Conservation (phyloP, 1,140 invertebrate species). For the Drosophila lini region DNA sequence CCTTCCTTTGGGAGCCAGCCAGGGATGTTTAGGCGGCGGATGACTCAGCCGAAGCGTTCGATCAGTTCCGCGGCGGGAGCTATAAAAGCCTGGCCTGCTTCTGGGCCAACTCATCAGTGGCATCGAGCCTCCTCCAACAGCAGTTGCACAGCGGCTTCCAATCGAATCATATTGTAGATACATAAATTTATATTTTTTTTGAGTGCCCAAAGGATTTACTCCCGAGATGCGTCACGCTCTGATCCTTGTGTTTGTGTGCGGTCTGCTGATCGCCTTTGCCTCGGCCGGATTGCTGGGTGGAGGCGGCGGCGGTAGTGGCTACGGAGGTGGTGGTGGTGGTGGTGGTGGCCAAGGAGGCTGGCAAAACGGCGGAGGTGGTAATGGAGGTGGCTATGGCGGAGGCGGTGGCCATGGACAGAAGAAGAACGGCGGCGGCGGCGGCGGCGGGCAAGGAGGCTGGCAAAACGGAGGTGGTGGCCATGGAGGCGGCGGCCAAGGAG, state of each 20-base stretch:
- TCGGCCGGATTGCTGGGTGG: slow-evolving; percentile 57
- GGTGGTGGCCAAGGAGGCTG: slow-evolving; percentile 27
- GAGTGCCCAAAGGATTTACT: slow-evolving; percentile 2
- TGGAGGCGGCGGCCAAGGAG: slow-evolving; percentile 25
- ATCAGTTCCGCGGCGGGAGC: slow-evolving; percentile 30
- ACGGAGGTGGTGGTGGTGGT: slow-evolving; percentile 13
- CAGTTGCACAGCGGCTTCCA: slow-evolving; percentile 31
- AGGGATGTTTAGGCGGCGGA: slow-evolving; percentile 35
- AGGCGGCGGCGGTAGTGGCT: slow-evolving; percentile 15
- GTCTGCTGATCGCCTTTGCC: slow-evolving; percentile 53
- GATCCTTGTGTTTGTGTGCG: slow-evolving; percentile 60
- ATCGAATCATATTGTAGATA: background rate
- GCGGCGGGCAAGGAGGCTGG: slow-evolving; percentile 37
- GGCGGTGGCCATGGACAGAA: slow-evolving; percentile 29
- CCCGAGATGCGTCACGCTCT: slow-evolving; percentile 61
- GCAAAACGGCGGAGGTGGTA: slow-evolving; percentile 21
- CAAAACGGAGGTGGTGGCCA: slow-evolving; percentile 30
- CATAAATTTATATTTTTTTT: slow-evolving; percentile 6
- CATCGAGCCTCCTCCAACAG: slow-evolving; percentile 56
- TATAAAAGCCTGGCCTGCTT: slow-evolving; percentile 60
- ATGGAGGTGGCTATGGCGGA: slow-evolving; percentile 25
- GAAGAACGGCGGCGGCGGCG: slow-evolving; percentile 21
- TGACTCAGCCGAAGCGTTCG: slow-evolving; percentile 57
- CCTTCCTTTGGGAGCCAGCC: slow-evolving; percentile 73
- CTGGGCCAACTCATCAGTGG: slow-evolving; percentile 61